Evolutionary conservation across 2,888 invertebrate genomes (phyloP), one percentile per base, ranked within the genome.

Genomic region (Brenthis hecate): DNA sequence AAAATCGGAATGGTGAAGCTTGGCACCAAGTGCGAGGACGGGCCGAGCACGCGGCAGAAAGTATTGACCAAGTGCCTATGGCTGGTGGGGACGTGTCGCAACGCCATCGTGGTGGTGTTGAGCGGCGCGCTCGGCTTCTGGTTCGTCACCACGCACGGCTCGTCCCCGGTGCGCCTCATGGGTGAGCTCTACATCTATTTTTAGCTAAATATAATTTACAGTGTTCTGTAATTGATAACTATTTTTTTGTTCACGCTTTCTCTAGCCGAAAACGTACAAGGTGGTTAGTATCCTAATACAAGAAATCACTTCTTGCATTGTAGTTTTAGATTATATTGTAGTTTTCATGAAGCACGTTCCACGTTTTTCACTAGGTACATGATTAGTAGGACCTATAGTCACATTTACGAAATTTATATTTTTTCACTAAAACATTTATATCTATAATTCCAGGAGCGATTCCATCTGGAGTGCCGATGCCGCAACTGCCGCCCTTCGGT

Each of bases 71-170:
- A 95, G 84, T 81, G 93, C 4, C 83, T 96, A 75, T 97, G 97
- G 96, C 86, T 97, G 72, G 91, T 96, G 76, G 96, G 96, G 68
- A 96, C 97, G 1, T 96, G 97, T 14, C 94, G 98, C 72, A 98
- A 98, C 87, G 97, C 97, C 23, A 95, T 98, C 77, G 93, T 97
- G 68, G 97, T 98, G n/a, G 86, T 98, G 16, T 85, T 95, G 23
- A 95, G 96, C 76, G 96, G 96, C 68, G 85, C 94, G 66, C 92
- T 97, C 70, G 96, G 96, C 74, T 95, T 91, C 87, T 93, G 94
- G 77, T 94, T 96, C 78, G 91, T 93, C 62, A 75, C 81, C 65
- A 83, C 89, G 50, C 92, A 91, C 13, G 93, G 89, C 13, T 77
- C 85, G 3, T 83, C 94, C 11, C 96, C 96, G 5, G 95, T 96